Evolutionary conservation across 2,113 vertebrate species (phyloP).

Genomic region (Neotoma lepida): DNA sequence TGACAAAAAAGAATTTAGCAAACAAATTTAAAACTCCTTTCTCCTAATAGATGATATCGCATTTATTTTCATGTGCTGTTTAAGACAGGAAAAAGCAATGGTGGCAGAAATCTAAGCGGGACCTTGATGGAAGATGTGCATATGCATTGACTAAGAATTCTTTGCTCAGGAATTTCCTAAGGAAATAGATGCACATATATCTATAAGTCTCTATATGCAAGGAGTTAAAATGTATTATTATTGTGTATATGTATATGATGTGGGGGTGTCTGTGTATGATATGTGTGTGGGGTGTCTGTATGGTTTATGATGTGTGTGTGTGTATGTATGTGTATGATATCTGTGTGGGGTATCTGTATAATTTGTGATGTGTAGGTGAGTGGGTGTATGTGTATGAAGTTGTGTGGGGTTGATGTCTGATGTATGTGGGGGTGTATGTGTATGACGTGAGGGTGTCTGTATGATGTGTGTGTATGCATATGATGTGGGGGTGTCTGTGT

Average conservation of each 20-base stretch:
- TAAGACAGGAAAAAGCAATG: background rate
- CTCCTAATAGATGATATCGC: background rate
- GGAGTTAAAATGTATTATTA: background rate
- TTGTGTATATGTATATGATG: background rate
- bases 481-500: no score
- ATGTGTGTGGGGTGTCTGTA: background rate
- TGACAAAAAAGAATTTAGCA: slow-evolving; percentile 22
- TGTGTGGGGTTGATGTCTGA: no score
- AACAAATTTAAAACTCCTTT: slow-evolving; percentile 40
- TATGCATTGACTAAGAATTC: background rate
- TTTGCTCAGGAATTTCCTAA: slow-evolving; percentile 21
- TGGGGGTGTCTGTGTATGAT: background rate
- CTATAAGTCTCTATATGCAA: background rate
- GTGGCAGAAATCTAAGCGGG: background rate
- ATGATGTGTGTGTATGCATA: background rate
- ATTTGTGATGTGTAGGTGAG: background rate
- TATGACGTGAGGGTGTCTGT: background rate
- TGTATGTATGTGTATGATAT: no score
- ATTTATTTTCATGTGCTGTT: slow-evolving; percentile 5
- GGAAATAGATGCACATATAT: background rate
- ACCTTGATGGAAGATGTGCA: background rate
- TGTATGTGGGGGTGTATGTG: background rate
- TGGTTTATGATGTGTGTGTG: background rate
- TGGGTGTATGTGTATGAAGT: no score
- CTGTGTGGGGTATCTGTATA: no score